Evolutionary conservation across 2,113 vertebrate species (phyloP), one percentile per base, ranked within the genome.

Genomic region (Chloropsis hardwickii): DNA sequence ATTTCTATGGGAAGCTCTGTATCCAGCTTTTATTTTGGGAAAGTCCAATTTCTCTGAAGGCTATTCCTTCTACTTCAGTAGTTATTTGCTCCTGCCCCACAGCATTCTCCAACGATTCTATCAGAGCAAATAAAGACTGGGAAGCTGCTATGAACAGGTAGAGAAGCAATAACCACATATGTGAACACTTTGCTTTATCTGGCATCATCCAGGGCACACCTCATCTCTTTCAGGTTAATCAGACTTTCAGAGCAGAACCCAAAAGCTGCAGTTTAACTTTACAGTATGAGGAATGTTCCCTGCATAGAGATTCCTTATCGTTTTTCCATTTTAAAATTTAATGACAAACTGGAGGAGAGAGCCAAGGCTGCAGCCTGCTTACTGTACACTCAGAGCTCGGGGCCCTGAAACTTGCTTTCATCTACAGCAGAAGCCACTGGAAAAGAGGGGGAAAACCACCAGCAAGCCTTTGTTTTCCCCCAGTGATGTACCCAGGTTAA

Each of bases 161-260:
- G 73, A 45, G 65, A 57, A 71, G 33, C 74, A 81, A 74, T 56
- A 58, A 58, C 40, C 42, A 37, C 42, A 22, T 3, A 0, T 23
- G 39, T 4, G 15, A 87, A 69, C 5, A 4, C 61, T 70, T 5
- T 51, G 28, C 50, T 88, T 79, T 74, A 90, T 42, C 74, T 90
- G 66, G 66, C 79, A 88, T 51, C 88, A 65, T 5, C 39, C 44
- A 64, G 39, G 44, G 47, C 60, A 91, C 60, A 81, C 50, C 71
- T 81, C 66, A 61, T 28, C 57, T 80, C 72, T 50, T 45, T 14
- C 14, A 16, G 21, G 39, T 45, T 61, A 61, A 81, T 72, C 62
- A 83, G 88, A 79, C 65, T 81, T 81, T 54, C 45, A 53, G 82
- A 95, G n/a, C 45, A 48, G 62, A 67, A 80, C 58, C 48, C 86